A percentile compares a stretch with the other conserved stretches of the same genome.
Evolutionary conservation across 2,113 vertebrate species (phyloP).

Genomic region (Proterorhinus semilunaris): DNA sequence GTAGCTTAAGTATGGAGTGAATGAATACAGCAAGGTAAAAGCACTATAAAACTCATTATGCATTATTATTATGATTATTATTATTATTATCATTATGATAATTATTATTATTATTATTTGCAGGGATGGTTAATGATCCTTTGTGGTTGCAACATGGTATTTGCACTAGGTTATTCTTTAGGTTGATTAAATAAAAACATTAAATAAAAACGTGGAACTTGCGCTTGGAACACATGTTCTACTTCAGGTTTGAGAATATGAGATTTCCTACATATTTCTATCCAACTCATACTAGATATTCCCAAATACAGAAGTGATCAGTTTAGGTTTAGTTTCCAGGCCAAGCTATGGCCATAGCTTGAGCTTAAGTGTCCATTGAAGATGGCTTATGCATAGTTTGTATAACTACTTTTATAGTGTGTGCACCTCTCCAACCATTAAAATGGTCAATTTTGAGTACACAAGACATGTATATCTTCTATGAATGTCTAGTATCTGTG

Average conservation of each 20-base stretch:
- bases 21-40: too few relatives aligned
- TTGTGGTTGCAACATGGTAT: not conserved
- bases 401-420: not conserved
- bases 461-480: too few relatives aligned
- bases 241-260: conserved; percentile 2
- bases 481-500: too few relatives aligned
- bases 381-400: not conserved
- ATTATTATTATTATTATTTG: not conserved
- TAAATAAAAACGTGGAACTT: not conserved
- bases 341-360: not conserved
- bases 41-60: too few relatives aligned
- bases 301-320: conserved; percentile 3
- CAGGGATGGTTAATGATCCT: not conserved
- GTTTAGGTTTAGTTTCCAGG: not conserved
- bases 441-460: too few relatives aligned
- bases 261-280: conserved; percentile 32
- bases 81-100: too few relatives aligned
- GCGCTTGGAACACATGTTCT: conserved; percentile 3
- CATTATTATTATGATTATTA: too few relatives aligned
- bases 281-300: not conserved
- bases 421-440: too few relatives aligned
- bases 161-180: not conserved
- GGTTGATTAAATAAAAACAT: not conserved
- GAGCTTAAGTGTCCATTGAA: not conserved
- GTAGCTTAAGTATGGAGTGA: too few relatives aligned